Percentiles rank a stretch among this genome's conserved stretches.
phyloP scores from a whole-genome alignment of 1,140 invertebrate species.

The Macrobrachium nipponense region DNA sequence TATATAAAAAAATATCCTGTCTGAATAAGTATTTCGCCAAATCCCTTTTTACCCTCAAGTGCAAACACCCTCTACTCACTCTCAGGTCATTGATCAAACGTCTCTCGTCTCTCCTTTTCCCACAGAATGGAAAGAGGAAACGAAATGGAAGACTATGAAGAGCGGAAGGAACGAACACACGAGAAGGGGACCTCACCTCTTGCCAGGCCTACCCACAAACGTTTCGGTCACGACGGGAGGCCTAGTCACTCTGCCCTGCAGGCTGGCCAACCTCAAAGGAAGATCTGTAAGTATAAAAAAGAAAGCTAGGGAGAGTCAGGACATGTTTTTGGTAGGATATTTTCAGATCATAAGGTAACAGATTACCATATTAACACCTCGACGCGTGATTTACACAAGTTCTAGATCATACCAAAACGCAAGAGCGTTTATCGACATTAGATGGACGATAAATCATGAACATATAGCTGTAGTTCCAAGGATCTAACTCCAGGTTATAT shows the following conservation, averaged over 20 bases:
- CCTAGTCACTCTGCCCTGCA: constrained; percentile 37
- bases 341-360: too few relatives aligned
- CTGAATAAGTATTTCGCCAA: too few relatives aligned
- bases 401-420: background rate
- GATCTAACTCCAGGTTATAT: too few relatives aligned
- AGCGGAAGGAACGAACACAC: background rate
- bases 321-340: background rate
- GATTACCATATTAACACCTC: too few relatives aligned
- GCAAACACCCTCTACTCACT: too few relatives aligned
- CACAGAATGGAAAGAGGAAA: constrained; percentile 18
- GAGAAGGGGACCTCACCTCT: constrained; percentile 7
- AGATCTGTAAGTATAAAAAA: constrained; percentile 19
- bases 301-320: background rate
- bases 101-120: too few relatives aligned
- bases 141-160: background rate
- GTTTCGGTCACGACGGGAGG: constrained; percentile 19
- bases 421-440: background rate
- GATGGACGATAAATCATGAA: too few relatives aligned
- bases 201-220: constrained; percentile 44
- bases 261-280: constrained; percentile 39
- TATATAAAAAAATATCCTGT: too few relatives aligned
- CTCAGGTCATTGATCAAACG: too few relatives aligned
- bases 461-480: too few relatives aligned
- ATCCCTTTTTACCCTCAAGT: too few relatives aligned
- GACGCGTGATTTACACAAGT: background rate